These are phyloP conservation scores for Casuarius casuarius DNA, from an alignment of 2,113 vertebrate genomes.

Conservation along the genomic window DNA sequence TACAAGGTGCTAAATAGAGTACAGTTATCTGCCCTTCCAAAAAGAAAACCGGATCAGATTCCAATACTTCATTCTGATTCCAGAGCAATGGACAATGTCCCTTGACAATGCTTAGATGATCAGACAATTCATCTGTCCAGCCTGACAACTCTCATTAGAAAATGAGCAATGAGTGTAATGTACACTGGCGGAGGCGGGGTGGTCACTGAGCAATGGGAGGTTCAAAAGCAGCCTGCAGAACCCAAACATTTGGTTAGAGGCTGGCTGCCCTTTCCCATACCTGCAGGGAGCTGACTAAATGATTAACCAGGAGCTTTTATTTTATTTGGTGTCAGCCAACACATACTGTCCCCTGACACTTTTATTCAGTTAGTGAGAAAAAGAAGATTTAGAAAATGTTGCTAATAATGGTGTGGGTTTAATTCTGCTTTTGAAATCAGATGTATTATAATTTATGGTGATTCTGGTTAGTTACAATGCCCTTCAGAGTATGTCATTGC, in stretches of 20 bases:
- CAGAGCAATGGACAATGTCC: neutral
- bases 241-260: neutral
- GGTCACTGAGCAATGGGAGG: neutral
- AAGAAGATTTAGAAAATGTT: neutral
- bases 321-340: neutral
- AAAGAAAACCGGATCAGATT: neutral
- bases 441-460: neutral
- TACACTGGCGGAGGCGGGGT: rapidly evolving
- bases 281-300: neutral
- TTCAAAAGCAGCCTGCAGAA: neutral
- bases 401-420: neutral
- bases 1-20: neutral
- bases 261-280: neutral
- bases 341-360: neutral
- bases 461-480: neutral
- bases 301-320: neutral
- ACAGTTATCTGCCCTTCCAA: neutral
- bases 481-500: neutral
- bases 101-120: neutral
- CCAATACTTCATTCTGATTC: neutral
- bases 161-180: neutral
- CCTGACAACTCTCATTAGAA: neutral
- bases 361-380: neutral
- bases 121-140: neutral
- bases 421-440: neutral